Conservation (phyloP, 2,888 invertebrate species). For the Meteorus cinctellus region DNA sequence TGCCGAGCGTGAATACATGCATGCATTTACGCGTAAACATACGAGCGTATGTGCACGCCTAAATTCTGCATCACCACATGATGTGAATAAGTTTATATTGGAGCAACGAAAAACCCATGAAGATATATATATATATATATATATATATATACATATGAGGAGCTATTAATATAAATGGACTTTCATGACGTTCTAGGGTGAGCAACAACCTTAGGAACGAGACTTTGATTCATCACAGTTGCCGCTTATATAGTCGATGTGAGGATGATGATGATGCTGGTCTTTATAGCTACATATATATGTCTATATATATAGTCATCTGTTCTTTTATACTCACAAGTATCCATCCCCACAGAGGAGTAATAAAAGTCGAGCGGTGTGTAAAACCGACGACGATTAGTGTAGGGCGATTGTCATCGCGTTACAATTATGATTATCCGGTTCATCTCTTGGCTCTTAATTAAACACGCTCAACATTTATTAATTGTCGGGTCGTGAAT, state of each 20-base stretch:
- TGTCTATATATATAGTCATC: not conserved
- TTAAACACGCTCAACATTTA: not conserved
- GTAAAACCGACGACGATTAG: not conserved
- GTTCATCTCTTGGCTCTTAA: not conserved
- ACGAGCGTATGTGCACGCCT: not conserved
- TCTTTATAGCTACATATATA: not conserved
- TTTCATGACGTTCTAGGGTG: constrained; percentile 25
- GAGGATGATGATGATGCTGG: not conserved
- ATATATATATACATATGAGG: not conserved
- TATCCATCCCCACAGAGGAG: constrained; percentile 6
- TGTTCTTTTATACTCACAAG: not conserved
- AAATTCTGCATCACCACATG: too few relatives aligned
- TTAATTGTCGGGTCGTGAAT: not conserved
- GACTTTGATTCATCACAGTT: constrained; percentile 16
- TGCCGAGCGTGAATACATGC: too few relatives aligned
- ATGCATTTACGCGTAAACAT: not conserved
- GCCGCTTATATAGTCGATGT: not conserved
- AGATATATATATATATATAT: not conserved
- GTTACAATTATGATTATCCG: not conserved
- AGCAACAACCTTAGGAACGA: constrained; percentile 18
- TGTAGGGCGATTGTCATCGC: not conserved
- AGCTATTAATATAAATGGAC: not conserved
- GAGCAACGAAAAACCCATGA: not conserved
- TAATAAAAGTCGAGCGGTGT: not conserved
- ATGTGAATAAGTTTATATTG: too few relatives aligned